Evolutionary conservation across 2,113 vertebrate genomes (phyloP).

Genomic region (Trematocara variabile): DNA sequence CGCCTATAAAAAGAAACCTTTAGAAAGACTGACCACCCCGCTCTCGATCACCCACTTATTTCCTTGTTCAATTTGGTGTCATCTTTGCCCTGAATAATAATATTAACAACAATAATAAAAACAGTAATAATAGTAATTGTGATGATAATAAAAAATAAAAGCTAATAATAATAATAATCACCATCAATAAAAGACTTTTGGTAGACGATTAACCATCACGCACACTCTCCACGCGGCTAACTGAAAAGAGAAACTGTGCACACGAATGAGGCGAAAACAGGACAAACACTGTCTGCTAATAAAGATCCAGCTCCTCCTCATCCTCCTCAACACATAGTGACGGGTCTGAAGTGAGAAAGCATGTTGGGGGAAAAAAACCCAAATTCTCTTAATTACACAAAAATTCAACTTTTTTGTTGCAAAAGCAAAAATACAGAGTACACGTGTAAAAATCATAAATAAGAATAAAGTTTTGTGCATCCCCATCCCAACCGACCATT

Average conservation of each 20-base stretch:
- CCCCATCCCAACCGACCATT: constrained; percentile 27
- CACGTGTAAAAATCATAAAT: constrained; percentile 77
- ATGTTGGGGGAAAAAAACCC: neutral
- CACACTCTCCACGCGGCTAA: constrained; percentile 5
- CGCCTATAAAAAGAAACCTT: too few species aligned
- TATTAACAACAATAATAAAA: constrained; percentile 37
- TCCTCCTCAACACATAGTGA: constrained; percentile 6
- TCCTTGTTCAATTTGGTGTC: constrained; percentile 76
- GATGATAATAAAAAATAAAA: constrained; percentile 34
- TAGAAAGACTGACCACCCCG: constrained; percentile 5
- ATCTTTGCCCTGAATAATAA: constrained; percentile 74
- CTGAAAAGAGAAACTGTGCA: constrained; percentile 20
- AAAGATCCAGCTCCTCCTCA: constrained; percentile 39
- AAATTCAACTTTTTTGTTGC: constrained; percentile 21
- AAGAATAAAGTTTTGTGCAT: constrained; percentile 68
- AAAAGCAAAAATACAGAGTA: constrained; percentile 53
- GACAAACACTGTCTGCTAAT: constrained; percentile 36
- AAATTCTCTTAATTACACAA: constrained; percentile 62
- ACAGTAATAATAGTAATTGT: constrained; percentile 30
- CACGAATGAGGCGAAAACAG: constrained; percentile 8
- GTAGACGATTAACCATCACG: constrained; percentile 44
- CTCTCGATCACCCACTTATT: constrained; percentile 12
- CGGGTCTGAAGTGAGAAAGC: constrained; percentile 37
- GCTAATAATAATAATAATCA: constrained; percentile 22
- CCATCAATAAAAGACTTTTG: constrained; percentile 63